Evolutionary conservation across 2,113 vertebrate genomes (phyloP).

Genomic region (Trematocara nigrifrons): DNA sequence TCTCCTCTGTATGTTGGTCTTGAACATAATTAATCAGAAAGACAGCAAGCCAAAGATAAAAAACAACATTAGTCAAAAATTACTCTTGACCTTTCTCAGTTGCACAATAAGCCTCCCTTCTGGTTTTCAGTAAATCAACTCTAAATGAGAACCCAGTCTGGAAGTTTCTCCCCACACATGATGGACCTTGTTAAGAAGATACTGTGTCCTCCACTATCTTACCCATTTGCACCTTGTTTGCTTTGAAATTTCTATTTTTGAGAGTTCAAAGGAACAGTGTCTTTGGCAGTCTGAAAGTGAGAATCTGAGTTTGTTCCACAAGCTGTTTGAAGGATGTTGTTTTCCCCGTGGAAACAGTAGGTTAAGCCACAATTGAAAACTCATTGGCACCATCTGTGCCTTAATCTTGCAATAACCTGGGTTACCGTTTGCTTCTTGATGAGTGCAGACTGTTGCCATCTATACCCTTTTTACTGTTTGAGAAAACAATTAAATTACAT

Average conservation of each 20-base stretch:
- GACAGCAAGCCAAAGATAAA: constrained; percentile 24
- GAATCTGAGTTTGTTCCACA: constrained; percentile 7
- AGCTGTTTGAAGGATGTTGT: neutral
- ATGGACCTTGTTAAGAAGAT: constrained; percentile 34
- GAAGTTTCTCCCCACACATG: constrained; percentile 7
- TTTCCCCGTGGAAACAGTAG: neutral
- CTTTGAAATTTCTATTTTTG: constrained; percentile 27
- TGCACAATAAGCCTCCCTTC: constrained; percentile 25
- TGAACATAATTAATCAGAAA: constrained; percentile 35
- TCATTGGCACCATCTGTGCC: neutral
- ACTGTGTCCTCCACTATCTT: neutral
- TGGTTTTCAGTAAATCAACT: constrained; percentile 33
- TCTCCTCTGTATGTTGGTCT: constrained; percentile 4
- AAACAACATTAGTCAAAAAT: constrained; percentile 40
- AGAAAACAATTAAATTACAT: neutral
- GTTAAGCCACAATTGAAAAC: neutral
- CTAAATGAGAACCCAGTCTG: constrained; percentile 2
- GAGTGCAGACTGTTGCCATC: neutral
- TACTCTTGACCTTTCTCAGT: constrained; percentile 46
- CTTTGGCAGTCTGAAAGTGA: neutral
- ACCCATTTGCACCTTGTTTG: neutral
- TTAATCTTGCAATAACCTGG: neutral
- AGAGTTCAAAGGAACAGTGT: constrained; percentile 14
- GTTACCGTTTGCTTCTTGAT: neutral
- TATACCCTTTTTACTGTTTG: neutral